These are phyloP conservation scores for Coilia nasus DNA, from an alignment of 2,797 vertebrate species.

Conservation along the genomic window DNA sequence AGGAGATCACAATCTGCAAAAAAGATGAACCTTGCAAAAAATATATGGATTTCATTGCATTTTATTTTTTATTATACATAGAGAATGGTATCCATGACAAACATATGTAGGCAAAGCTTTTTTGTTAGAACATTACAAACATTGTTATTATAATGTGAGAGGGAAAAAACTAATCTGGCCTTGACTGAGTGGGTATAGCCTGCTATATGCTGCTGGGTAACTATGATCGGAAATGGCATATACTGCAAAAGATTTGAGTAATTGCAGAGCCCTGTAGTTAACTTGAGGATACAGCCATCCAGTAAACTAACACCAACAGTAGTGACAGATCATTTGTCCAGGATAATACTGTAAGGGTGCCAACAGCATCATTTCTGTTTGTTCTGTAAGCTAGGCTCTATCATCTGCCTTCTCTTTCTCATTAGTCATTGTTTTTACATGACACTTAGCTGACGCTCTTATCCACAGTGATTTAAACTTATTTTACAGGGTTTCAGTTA, in stretches of 20 bases:
- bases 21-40: background rate
- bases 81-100: background rate
- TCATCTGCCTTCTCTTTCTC: background rate
- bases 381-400: background rate
- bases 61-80: background rate
- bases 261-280: background rate
- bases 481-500: no score
- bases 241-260: background rate
- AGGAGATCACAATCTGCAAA: background rate
- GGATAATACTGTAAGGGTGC: background rate
- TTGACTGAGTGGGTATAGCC: background rate
- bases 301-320: background rate
- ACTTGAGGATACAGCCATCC: background rate
- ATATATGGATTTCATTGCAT: background rate
- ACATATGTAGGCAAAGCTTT: background rate
- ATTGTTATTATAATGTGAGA: background rate
- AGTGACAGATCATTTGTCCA: slow-evolving; percentile 1
- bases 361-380: background rate
- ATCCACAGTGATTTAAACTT: no score
- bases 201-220: background rate
- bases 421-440: no score
- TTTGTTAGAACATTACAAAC: background rate
- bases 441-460: no score
- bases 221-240: background rate
- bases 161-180: background rate